Base-by-base conservation (phyloP, 2,797 vertebrate genomes). In the Danio choprae region DNA sequence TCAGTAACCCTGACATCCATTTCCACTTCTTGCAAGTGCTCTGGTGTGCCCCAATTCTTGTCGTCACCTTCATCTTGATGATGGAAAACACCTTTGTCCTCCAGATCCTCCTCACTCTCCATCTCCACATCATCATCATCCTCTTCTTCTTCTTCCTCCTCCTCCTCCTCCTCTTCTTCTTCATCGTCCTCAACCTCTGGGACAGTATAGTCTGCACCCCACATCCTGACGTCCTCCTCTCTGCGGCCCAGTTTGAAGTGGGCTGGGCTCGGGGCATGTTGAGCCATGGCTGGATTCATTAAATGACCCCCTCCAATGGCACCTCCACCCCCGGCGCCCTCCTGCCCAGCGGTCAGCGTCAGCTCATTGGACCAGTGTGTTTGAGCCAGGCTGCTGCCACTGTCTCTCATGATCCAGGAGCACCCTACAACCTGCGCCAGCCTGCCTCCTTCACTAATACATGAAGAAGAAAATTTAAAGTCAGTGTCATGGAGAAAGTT, bases 381-480 rank as follows among this genome's bases (percentile, higher is more conserved):
- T 91, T 94, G 92, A 87, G 91, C 90, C 87, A 94, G 89, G 88
- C 92, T 92, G 80, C 91, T 90, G 72, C 93, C 93, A 89, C 92
- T 90, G 91, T 94, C 93, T 91, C 93, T 91, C 93, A 94, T 94
- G 87, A 91, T 94, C 93, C 93, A 94, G 90, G 89, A 84, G 88
- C 92, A 92, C 83, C 92, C 89, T 87, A 90, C 90, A 0, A 93
- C 92, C 90, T 94, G 92, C 90, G 92, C 93, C 94, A 94, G 93
- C 90, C 91, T 91, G 92, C 89, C 90, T 86, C 90, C 91, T 51
- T 91, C 46, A 43, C 83, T 65, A 80, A 79, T 62, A 29, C 67
- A 55, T 20, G 8, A 55, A 38, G 51, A 10, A 15, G 13, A 70
- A n/a, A 43, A 29, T 29, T 29, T 29, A 64, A 74, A 53, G 60